These are phyloP conservation scores for Etia nguti DNA, from an alignment of 2,113 vertebrate genomes.

Conservation along the genomic window DNA sequence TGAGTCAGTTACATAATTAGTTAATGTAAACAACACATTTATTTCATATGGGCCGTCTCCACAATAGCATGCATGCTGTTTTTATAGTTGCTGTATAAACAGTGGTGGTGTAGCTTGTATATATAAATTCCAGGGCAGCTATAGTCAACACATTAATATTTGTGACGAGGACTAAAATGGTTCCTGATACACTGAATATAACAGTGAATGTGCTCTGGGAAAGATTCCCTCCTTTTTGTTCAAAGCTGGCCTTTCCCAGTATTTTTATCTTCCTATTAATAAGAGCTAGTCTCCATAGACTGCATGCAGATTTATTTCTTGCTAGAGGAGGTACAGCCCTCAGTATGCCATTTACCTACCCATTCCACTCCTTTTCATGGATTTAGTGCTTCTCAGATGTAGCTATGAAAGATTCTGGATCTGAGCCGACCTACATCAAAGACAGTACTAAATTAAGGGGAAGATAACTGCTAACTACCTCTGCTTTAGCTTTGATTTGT, in stretches of 20 bases:
- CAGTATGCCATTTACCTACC: slow-evolving; percentile 31
- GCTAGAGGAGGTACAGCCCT: background rate
- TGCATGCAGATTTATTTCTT: slow-evolving; percentile 27
- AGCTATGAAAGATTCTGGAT: slow-evolving; percentile 25
- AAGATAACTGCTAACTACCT: background rate
- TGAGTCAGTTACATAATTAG: slow-evolving; percentile 20
- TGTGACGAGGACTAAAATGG: background rate
- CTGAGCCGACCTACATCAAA: background rate
- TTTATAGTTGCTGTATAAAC: background rate
- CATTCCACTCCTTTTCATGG: slow-evolving; percentile 13
- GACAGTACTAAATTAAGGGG: slow-evolving; percentile 13
- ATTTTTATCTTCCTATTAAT: slow-evolving; percentile 20
- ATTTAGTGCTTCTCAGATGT: slow-evolving; percentile 36
- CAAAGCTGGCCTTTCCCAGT: background rate
- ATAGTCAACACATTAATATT: background rate
- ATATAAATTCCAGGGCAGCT: background rate
- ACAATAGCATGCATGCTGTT: background rate
- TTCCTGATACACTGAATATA: background rate
- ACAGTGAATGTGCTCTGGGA: background rate
- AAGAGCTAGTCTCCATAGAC: background rate
- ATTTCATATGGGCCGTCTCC: background rate
- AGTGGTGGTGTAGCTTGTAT: background rate
- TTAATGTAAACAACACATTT: background rate
- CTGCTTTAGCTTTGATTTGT: background rate
- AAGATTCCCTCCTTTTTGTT: background rate